Evolutionary conservation across 2,113 vertebrate genomes (phyloP), one percentile per base, ranked within the genome.

Genomic region (Helogale parvula): DNA sequence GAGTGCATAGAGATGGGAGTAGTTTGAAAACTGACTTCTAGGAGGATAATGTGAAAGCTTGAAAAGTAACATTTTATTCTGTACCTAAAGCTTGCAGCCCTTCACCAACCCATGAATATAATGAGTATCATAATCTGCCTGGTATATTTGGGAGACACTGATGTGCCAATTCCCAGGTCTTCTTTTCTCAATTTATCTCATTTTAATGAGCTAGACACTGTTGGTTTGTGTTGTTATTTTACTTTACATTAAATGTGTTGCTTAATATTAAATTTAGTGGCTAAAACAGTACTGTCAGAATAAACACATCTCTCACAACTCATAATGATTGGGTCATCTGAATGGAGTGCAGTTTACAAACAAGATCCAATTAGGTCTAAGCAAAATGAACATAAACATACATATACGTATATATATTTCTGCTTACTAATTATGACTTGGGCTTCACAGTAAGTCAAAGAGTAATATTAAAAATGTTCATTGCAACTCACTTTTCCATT

Each of bases 321-420:
- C 71, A 74, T 14, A 52, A 85, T 0, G 38, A 95, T 3, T 38
- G 23, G 3, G 15, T 72, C 1, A 91, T 52, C n/a, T 76, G 17
- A 96, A 87, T 45, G 45, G 23, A 96, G 33, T 31, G 3, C 17
- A 72, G 81, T 69, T 90, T 92, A 65, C 0, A 90, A 87, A 74
- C 5, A 69, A 54, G 47, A 80, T 69, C 31, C 97, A 92, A 27
- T 84, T 84, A 87, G 41, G 13, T 80, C n/a, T 97, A 90, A 74
- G 21, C 0, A 80, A 93, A 85, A 81, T 3, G 33, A 72, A 57
- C 12, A 84, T 80, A 25, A 79, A 71, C 72, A 19, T 38, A 27
- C 13, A 19, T 50, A 50, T 50, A 50, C 11, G 17, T 54, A 54
- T 54, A 54, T 54, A 14, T 52, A 52, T 52, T 52, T 52, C 50